These are phyloP conservation scores for Cavia aperea DNA, from an alignment of 2,113 vertebrate species.

Conservation along the genomic window DNA sequence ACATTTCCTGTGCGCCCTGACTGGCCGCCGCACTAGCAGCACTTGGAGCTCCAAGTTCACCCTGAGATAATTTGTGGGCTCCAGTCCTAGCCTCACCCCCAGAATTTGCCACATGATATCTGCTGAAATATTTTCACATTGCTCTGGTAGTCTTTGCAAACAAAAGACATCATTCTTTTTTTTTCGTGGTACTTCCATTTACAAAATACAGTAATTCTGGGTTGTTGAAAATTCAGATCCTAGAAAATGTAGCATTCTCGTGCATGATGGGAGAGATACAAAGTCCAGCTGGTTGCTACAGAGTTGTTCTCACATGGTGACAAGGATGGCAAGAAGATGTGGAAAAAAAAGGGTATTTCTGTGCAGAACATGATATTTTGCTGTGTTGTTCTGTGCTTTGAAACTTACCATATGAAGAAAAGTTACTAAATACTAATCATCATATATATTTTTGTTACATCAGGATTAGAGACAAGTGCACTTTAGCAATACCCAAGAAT, in stretches of 20 bases:
- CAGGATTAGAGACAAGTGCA: background rate
- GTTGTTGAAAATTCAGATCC: background rate
- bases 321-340: background rate
- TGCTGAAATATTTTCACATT: background rate
- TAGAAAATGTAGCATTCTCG: background rate
- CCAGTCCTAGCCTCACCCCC: background rate
- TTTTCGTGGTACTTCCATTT: background rate
- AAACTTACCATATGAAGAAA: background rate
- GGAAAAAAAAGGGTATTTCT: background rate
- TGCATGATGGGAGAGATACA: background rate
- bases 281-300: background rate
- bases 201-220: background rate
- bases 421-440: background rate
- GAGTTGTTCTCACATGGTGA: background rate
- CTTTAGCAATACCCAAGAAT: background rate
- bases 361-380: background rate
- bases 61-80: background rate
- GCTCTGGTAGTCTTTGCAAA: background rate
- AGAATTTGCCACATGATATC: background rate
- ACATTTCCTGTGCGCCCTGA: background rate
- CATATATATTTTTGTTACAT: background rate
- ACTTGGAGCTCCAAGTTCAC: background rate
- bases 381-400: background rate
- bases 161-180: background rate
- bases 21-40: background rate